phyloP scores from a whole-genome alignment of 2,113 vertebrate species.

The Chamaetylas fuelleborni region DNA sequence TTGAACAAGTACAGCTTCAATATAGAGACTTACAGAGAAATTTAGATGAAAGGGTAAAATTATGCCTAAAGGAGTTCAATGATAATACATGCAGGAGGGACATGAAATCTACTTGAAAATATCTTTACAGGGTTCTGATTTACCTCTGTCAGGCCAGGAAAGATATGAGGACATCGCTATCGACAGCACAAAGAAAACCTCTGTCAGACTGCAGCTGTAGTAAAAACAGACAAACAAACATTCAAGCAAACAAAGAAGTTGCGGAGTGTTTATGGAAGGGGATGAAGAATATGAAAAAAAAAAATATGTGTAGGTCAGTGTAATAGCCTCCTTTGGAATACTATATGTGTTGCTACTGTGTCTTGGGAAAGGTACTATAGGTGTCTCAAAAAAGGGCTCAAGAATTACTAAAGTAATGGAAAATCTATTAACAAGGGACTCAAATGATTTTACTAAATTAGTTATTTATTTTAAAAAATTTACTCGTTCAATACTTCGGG shows the following conservation, averaged over 20 bases:
- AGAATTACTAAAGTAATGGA: neutral
- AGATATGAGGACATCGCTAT: neutral
- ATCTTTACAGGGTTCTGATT: neutral
- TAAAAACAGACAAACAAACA: neutral
- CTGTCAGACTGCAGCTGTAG: neutral
- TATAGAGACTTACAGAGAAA: neutral
- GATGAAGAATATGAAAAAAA: neutral
- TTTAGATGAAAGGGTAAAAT: neutral
- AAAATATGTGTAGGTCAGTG: neutral
- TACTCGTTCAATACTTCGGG: neutral
- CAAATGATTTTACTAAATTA: neutral
- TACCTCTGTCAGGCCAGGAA: neutral
- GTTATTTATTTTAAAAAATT: neutral
- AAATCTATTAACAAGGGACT: neutral
- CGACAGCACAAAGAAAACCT: neutral
- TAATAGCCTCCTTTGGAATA: neutral
- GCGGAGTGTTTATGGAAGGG: neutral
- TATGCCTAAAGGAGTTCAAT: neutral
- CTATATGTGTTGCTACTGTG: fast-evolving
- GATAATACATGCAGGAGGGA: neutral
- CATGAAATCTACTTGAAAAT: neutral
- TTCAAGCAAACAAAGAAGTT: neutral
- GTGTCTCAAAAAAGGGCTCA: neutral
- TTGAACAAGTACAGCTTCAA: neutral
- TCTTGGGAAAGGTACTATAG: neutral